Evolutionary conservation across 2,113 vertebrate species (phyloP), one percentile per base, ranked within the genome.

Genomic region (Protobothrops flavoviridis): DNA sequence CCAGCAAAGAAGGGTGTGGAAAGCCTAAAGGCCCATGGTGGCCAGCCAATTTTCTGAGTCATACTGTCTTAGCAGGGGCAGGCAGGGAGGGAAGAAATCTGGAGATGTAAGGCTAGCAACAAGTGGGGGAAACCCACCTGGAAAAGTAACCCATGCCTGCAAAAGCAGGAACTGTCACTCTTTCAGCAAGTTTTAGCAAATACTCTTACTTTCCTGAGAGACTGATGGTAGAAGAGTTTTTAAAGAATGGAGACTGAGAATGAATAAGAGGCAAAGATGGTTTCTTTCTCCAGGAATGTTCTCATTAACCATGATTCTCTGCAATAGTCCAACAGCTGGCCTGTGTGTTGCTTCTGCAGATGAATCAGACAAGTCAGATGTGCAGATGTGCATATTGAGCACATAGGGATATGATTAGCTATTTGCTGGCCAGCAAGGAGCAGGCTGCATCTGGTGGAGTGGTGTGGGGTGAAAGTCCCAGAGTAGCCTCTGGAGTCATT

Each of bases 351-450:
- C 94, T 89, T 93, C 89, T 94, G 94, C 94, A 96, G 95, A 96
- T 96, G 96, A 94, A 97, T 95, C 96, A 94, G 95, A 92, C 85
- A 50, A 95, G 95, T 96, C 96, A 97, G 95, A 95, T 64, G 0
- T 94, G 94, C 96, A 97, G 95, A 96, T 97, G 96, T 94, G 95
- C 95, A 96, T 95, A 97, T 96, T 97, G 96, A 96, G 95, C 95
- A 96, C 96, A 96, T 93, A 94, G 95, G 95, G 95, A 96, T 96
- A 93, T 95, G 95, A 96, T 96, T 96, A 97, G 95, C 95, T 95
- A 20, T 96, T 95, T 96, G 94, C 95, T 95, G 96, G 95, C 95
- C 94, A 89, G 95, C 94, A 94, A 96, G 94, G 94, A 96, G 93
- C 87, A 93, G 93, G 90, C 94, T 96, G 94, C 93, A 94, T 95